Percentiles rank a stretch among this genome's conserved stretches.
Evolutionary conservation across 2,113 vertebrate species (phyloP).

Genomic region (Chamaetylas fuelleborni): DNA sequence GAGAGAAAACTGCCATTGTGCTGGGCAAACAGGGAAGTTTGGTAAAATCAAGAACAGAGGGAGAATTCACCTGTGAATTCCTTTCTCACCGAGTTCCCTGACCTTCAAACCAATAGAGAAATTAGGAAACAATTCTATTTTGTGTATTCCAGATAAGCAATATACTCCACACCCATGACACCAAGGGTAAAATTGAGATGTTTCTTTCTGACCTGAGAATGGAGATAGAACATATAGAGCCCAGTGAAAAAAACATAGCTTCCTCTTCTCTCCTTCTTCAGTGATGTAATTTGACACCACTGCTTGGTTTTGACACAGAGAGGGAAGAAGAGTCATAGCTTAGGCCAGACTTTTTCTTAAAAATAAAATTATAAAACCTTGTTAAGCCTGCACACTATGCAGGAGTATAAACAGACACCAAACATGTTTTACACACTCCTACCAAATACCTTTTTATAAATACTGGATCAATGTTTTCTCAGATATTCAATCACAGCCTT

Average conservation of each 20-base stretch:
- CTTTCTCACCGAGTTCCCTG: background rate
- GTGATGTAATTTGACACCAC: background rate
- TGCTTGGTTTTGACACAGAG: background rate
- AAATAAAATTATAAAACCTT: background rate
- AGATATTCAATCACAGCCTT: background rate
- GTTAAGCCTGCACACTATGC: background rate
- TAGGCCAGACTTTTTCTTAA: background rate
- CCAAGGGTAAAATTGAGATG: background rate
- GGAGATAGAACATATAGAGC: background rate
- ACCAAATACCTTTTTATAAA: conserved; percentile 2
- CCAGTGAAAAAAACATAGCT: background rate
- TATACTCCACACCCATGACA: background rate
- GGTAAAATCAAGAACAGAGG: background rate
- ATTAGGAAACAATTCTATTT: background rate
- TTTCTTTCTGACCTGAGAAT: background rate
- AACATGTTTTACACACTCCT: background rate
- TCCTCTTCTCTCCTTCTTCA: background rate
- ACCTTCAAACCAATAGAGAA: background rate
- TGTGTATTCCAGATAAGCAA: background rate
- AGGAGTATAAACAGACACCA: background rate
- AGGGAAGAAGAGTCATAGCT: background rate
- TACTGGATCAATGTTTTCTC: background rate
- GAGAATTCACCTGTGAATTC: background rate
- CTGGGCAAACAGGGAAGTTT: background rate
- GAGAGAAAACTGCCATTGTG: background rate